Base-by-base conservation (phyloP, 2,113 vertebrate species). In the Scartelaos histophorus region DNA sequence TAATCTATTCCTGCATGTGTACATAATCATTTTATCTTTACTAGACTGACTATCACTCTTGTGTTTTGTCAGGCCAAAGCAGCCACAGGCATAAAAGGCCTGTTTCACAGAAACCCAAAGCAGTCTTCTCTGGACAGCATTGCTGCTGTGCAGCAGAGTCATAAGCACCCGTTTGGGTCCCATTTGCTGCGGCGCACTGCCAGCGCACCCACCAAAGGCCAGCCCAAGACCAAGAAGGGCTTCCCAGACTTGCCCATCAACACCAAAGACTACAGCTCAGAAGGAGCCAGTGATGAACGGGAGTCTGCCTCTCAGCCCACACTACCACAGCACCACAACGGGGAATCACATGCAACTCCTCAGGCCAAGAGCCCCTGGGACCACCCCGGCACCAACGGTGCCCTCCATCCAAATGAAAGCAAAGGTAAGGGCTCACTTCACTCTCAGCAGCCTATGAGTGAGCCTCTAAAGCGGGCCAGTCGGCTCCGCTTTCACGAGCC, bases 61-160 rank as follows among this genome's bases (percentile, higher is more conserved):
- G n/a, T 85, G 66, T 89, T 77, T 76, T 94, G 91, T 79, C 91
- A 99, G 97, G 95, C 93, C 92, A 96, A 94, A 84, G 95, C 94
- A 88, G 92, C 92, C 92, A 94, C 95, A 89, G 96, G 97, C 89
- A 95, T 99, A 95, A 99, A 98, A 96, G 96, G 97, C 66, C 94
- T 99, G 66, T 98, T 99, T 92, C 95, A 97, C 94, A 97, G 96
- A 94, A 98, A 94, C 93, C 95, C 97, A 96, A 99, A 98, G 93
- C 97, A 98, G 83, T 87, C 95, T 85, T 99, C 98, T 61, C 97
- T 99, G 85, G 98, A 99, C 97, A 97, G 97, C 95, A 96, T 95
- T 97, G 96, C 93, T 98, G 96, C 93, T 98, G 97, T 93, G 73
- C 96, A 94, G 87, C 95, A 91, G 91, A 92, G 82, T 68, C 95